A percentile compares a stretch with the other conserved stretches of the same genome.
Conservation (phyloP, 2,888 invertebrate species). For the Choristoneura rosaceana region DNA sequence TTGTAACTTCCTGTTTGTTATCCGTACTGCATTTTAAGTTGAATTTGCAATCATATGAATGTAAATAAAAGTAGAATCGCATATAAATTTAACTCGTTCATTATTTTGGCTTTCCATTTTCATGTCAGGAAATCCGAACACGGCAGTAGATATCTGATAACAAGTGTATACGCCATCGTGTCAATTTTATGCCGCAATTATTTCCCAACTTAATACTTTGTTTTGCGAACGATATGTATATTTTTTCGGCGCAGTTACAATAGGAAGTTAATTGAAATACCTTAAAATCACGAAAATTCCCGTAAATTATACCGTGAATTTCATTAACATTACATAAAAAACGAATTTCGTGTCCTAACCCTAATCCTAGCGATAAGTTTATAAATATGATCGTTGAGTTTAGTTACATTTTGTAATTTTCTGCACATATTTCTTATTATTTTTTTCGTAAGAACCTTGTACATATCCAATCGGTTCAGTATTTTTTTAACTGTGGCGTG, state of each 20-base stretch:
- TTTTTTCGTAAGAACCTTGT: too few relatives aligned
- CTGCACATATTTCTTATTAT: too few relatives aligned
- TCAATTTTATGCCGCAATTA: background rate
- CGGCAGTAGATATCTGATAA: conserved; percentile 8
- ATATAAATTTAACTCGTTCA: conserved; percentile 24
- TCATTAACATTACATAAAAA: too few relatives aligned
- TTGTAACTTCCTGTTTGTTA: conserved; percentile 13
- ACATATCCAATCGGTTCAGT: too few relatives aligned
- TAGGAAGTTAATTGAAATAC: too few relatives aligned
- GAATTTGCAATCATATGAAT: conserved; percentile 21
- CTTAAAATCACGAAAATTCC: too few relatives aligned
- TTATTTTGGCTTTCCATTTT: conserved; percentile 23
- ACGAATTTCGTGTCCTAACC: too few relatives aligned
- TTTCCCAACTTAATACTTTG: background rate
- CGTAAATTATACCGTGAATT: too few relatives aligned
- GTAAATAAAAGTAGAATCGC: conserved; percentile 31
- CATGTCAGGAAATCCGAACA: conserved; percentile 4
- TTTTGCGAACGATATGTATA: background rate
- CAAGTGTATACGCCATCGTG: background rate
- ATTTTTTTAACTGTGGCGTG: too few relatives aligned
- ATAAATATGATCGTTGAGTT: too few relatives aligned
- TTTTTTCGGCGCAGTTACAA: background rate
- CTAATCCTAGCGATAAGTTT: too few relatives aligned
- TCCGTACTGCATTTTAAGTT: conserved; percentile 13
- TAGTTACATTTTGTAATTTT: too few relatives aligned